Evolutionary conservation across 2,797 vertebrate species (phyloP).

Genomic region (Channallabes apus): DNA sequence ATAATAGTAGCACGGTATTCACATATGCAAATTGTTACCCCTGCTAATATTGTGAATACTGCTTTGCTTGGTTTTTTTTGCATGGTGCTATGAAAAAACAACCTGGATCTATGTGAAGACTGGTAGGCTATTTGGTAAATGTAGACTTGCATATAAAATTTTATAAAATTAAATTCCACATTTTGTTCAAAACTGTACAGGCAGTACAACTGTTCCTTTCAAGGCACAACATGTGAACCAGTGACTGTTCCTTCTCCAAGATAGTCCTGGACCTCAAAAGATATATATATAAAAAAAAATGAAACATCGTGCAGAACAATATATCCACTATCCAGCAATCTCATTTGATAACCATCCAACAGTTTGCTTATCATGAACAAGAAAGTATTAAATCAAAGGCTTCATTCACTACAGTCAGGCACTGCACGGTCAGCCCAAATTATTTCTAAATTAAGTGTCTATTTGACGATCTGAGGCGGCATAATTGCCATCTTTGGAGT

Average conservation of each 20-base stretch:
- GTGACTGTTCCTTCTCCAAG: conserved; percentile 31
- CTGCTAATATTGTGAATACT: neutral
- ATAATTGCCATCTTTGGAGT: conserved; percentile 80
- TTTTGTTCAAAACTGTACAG: conserved; percentile 44
- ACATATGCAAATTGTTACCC: neutral
- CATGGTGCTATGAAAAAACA: neutral
- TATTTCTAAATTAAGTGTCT: conserved; percentile 54
- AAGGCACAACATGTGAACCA: conserved; percentile 29
- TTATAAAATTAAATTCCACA: conserved; percentile 30
- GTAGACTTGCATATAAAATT: conserved; percentile 42
- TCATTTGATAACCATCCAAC: conserved; percentile 34
- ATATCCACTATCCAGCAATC: conserved; percentile 47
- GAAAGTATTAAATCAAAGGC: conserved; percentile 16
- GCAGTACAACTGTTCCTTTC: conserved; percentile 3
- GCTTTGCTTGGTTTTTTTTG: neutral
- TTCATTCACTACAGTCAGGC: conserved; percentile 32
- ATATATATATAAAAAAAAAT: neutral
- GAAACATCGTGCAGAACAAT: conserved; percentile 33
- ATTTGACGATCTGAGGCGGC: conserved; percentile 87
- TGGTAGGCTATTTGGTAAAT: conserved; percentile 22
- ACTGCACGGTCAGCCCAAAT: conserved; percentile 24
- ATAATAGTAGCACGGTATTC: conserved; percentile 11
- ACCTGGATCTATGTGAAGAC: neutral
- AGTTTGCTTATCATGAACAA: conserved; percentile 5
- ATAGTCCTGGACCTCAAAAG: conserved; percentile 31